Conservation (phyloP, 2,113 vertebrate species). For the Dendrocopos noguchii region DNA sequence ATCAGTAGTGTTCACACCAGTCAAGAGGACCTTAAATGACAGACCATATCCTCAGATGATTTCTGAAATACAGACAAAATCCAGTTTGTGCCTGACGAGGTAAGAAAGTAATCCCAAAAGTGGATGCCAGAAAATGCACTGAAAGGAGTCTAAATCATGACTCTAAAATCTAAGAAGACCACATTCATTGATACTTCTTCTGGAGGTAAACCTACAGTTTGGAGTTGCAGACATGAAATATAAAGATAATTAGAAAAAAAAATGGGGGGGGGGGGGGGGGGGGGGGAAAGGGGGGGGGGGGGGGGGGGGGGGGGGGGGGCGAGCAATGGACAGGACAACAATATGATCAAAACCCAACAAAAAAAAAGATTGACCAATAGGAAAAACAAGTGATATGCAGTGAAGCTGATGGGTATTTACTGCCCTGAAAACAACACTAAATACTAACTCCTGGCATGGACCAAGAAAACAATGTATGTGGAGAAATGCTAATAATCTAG, state of each 20-base stretch:
- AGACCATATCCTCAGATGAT: neutral
- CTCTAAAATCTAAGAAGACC: neutral
- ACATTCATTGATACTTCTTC: neutral
- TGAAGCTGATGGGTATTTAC: neutral
- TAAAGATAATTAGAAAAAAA: neutral
- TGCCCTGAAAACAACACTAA: neutral
- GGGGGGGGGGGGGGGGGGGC: no score
- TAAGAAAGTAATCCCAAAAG: neutral
- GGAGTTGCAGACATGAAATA: neutral
- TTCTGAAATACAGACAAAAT: neutral
- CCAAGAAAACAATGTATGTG: neutral
- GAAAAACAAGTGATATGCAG: neutral
- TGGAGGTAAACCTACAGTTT: neutral
- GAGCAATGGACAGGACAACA: neutral
- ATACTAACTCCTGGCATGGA: neutral
- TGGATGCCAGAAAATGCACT: neutral
- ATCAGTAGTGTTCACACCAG: neutral
- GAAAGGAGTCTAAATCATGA: neutral
- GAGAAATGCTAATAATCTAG: neutral
- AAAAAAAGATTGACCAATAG: neutral
- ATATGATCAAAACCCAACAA: neutral
- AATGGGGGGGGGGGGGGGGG: rapidly evolving
- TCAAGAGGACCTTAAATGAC: neutral
- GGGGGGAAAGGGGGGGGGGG: no score
- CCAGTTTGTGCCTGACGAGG: neutral